These are phyloP conservation scores for Archivesica marissinica DNA, from an alignment of 1,140 invertebrate species.

Conservation along the genomic window DNA sequence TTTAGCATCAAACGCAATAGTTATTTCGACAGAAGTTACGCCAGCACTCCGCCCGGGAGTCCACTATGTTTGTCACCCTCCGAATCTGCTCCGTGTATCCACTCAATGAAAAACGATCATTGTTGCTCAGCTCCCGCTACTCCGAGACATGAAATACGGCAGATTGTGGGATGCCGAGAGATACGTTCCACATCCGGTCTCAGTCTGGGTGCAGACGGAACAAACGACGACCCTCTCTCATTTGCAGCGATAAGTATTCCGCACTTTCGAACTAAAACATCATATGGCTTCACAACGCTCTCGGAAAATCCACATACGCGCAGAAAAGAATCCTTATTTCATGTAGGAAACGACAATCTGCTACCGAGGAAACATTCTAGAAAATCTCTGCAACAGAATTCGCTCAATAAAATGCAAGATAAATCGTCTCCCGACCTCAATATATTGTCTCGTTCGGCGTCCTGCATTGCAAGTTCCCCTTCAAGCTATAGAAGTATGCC, in stretches of 20 bases:
- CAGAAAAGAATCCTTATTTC: constrained; percentile 75
- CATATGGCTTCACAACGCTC: constrained; percentile 74
- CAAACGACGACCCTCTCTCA: constrained; percentile 73
- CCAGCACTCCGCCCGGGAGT: constrained; percentile 28
- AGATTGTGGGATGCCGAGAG: constrained; percentile 32
- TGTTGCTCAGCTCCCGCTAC: constrained; percentile 74
- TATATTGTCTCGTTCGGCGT: not conserved
- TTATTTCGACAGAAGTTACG: constrained; percentile 41
- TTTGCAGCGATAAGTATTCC: constrained; percentile 71
- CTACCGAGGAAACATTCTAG: not conserved
- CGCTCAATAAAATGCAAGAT: constrained; percentile 19
- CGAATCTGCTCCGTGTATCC: constrained; percentile 43
- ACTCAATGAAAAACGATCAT: not conserved
- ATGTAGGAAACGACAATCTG: constrained; percentile 55
- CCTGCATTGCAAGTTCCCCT: not conserved
- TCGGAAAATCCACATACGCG: constrained; percentile 74
- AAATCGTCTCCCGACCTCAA: constrained; percentile 4
- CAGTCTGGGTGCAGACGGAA: constrained; percentile 48
- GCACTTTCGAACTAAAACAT: constrained; percentile 71
- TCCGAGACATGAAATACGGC: constrained; percentile 72
- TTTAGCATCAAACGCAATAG: constrained; percentile 38
- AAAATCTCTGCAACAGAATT: constrained; percentile 23
- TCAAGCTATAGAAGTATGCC: constrained; percentile 45
- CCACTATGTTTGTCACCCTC: constrained; percentile 9
- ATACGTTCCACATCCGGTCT: constrained; percentile 57